phyloP scores from a whole-genome alignment of 2,113 vertebrate genomes.

The Hipposideros armiger region DNA sequence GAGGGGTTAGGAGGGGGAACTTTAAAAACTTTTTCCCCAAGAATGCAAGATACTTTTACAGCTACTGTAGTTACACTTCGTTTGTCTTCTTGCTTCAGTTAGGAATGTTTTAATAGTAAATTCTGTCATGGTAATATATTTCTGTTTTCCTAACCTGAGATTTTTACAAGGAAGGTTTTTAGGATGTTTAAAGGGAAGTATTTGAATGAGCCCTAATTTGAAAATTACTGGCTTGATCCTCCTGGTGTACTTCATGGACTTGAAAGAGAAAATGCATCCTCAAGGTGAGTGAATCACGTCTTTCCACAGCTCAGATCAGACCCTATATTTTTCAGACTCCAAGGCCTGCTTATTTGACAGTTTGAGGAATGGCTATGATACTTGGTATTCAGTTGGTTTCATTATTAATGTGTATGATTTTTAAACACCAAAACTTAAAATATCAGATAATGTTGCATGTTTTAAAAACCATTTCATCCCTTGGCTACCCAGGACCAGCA shows the following conservation, averaged over 20 bases:
- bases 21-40: background rate
- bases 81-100: background rate
- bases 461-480: conserved; percentile 35
- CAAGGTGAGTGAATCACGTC: conserved; percentile 50
- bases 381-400: background rate
- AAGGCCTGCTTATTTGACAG: background rate
- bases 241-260: background rate
- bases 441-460: conserved; percentile 59
- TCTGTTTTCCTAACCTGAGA: conserved; percentile 58
- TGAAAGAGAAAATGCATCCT: conserved; percentile 55
- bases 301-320: background rate
- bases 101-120: background rate
- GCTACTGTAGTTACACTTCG: background rate
- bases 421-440: conserved; percentile 67
- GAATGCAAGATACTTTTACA: background rate
- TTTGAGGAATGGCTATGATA: background rate
- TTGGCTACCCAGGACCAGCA: conserved; percentile 63
- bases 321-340: background rate
- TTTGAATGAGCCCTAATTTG: conserved; percentile 62
- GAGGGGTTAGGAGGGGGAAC: background rate
- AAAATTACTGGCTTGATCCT: conserved; percentile 59
- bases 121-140: background rate
- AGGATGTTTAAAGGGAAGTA: conserved; percentile 29
- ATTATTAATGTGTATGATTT: conserved; percentile 59
- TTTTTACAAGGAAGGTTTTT: conserved; percentile 42